These are phyloP conservation scores for Salvelinus namaycush DNA, from an alignment of 2,113 vertebrate genomes.

Conservation along the genomic window DNA sequence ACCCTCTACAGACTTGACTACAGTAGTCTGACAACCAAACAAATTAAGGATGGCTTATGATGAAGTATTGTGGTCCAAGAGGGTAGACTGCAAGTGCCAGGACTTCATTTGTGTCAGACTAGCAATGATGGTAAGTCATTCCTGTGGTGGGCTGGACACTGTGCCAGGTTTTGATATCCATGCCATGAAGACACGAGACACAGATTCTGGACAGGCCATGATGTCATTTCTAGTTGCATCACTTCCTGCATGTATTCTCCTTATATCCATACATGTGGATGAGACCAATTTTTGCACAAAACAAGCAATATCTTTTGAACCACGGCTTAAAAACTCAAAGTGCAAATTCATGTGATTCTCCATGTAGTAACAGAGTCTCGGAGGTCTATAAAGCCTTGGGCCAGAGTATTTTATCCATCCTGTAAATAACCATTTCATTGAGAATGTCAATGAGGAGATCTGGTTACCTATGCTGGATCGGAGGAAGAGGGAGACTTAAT, in stretches of 20 bases:
- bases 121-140: conserved; percentile 75
- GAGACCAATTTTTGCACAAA: conserved; percentile 45
- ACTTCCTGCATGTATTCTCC: conserved; percentile 31
- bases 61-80: conserved; percentile 73
- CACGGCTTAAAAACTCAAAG: conserved; percentile 39
- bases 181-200: conserved; percentile 47
- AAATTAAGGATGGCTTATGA: conserved; percentile 74
- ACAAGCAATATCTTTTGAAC: conserved; percentile 27
- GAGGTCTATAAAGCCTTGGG: conserved; percentile 50
- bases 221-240: conserved; percentile 40
- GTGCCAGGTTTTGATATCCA: conserved; percentile 63
- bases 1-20: conserved; percentile 49
- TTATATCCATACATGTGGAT: conserved; percentile 39
- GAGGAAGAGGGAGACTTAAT: conserved; percentile 66
- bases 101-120: conserved; percentile 74
- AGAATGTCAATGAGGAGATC: conserved; percentile 75
- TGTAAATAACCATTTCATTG: conserved; percentile 73
- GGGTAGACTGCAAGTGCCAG: conserved; percentile 67
- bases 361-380: background rate
- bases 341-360: conserved; percentile 51
- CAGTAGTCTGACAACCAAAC: conserved; percentile 67
- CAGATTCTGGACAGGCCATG: conserved; percentile 34
- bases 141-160: conserved; percentile 65
- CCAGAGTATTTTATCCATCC: conserved; percentile 70
- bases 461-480: conserved; percentile 74